Conservation (phyloP, 2,113 vertebrate genomes). For the Chaetodon auriga region DNA sequence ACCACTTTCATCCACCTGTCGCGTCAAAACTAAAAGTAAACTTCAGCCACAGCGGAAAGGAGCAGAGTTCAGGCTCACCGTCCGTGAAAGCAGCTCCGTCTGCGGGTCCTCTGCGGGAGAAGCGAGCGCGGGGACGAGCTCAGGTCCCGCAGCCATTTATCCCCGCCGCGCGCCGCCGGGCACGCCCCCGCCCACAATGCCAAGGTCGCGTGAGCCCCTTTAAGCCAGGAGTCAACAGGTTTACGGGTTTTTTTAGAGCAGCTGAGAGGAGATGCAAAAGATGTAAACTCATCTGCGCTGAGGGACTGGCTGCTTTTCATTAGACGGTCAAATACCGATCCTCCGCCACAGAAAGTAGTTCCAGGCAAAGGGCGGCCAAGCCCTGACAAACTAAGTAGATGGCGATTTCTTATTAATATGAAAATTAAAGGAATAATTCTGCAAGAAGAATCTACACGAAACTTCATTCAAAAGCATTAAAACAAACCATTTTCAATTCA, state of each 20-base stretch:
- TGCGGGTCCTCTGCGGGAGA: neutral
- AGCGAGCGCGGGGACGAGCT: neutral
- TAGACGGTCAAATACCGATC: neutral
- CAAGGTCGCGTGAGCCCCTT: constrained; percentile 32
- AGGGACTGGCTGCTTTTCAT: neutral
- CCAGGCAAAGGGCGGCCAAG: neutral
- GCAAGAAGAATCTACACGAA: too few relatives aligned
- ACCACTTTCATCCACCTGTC: too few relatives aligned
- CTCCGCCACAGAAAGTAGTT: constrained; percentile 8
- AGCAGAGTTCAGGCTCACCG: neutral
- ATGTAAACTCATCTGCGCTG: neutral
- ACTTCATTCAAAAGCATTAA: too few relatives aligned
- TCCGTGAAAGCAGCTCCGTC: neutral
- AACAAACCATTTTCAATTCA: too few relatives aligned
- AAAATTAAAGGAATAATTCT: neutral
- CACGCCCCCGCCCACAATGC: constrained; percentile 36
- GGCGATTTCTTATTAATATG: neutral
- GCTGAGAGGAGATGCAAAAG: neutral
- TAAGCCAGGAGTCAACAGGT: neutral
- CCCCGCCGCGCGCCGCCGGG: neutral
- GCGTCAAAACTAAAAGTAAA: too few relatives aligned
- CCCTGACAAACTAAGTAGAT: too few relatives aligned
- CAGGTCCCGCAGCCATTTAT: constrained; percentile 23
- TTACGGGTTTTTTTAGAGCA: too few relatives aligned
- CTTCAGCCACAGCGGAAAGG: too few relatives aligned